Percentiles rank a stretch among this genome's conserved stretches.
Conservation (phyloP, 2,113 vertebrate species). For the Lophotis ruficrista region DNA sequence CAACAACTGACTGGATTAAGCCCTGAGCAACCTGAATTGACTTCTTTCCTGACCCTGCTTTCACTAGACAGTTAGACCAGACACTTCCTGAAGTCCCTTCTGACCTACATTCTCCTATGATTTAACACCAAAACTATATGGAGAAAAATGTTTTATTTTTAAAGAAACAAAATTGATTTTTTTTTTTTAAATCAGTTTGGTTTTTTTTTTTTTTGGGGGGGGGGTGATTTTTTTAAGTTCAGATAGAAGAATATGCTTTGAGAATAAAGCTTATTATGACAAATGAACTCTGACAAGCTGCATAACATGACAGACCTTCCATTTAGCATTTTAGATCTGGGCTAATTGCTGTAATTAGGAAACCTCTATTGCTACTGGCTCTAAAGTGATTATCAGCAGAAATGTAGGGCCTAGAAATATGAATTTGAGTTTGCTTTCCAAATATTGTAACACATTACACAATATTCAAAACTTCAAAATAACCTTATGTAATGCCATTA, state of each 20-base stretch:
- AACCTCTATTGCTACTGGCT: neutral
- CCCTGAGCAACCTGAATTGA: neutral
- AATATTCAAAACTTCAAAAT: neutral
- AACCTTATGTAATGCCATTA: neutral
- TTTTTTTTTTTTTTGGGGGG: accelerated
- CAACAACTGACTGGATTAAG: accelerated
- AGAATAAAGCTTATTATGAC: neutral
- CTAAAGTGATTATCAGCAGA: neutral
- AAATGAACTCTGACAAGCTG: neutral
- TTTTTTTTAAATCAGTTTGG: neutral
- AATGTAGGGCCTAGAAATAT: neutral
- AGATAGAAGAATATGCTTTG: neutral
- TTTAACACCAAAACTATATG: accelerated
- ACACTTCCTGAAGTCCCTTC: neutral
- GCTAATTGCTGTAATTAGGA: neutral
- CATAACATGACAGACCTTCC: neutral
- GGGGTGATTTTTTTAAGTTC: neutral
- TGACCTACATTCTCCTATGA: neutral
- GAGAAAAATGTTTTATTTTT: neutral
- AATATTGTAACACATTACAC: neutral
- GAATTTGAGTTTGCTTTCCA: neutral
- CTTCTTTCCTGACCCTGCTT: neutral
- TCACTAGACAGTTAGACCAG: neutral
- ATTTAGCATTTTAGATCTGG: neutral
- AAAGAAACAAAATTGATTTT: neutral